phyloP scores from a whole-genome alignment of 2,888 invertebrate genomes.

The Hyalella azteca region DNA sequence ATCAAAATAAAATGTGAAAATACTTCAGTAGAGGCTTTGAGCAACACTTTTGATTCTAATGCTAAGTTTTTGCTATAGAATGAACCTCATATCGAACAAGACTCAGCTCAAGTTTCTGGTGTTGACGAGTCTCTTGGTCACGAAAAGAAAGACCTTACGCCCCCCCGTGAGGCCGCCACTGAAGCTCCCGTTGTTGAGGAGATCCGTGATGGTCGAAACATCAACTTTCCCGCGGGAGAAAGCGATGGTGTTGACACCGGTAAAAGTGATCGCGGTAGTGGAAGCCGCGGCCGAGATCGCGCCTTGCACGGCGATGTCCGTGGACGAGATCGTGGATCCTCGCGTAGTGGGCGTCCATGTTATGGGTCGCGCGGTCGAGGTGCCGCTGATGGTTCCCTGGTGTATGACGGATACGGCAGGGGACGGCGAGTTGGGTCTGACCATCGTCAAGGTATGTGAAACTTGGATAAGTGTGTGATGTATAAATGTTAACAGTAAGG shows the following conservation, averaged over 20 bases:
- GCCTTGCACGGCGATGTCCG: too few relatives aligned
- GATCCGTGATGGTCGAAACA: background rate
- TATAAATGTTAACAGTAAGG: too few relatives aligned
- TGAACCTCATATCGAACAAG: conserved; percentile 14
- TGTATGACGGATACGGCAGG: background rate
- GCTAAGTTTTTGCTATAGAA: background rate
- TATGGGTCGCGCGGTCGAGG: background rate
- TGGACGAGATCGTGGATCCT: background rate
- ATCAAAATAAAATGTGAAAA: too few relatives aligned
- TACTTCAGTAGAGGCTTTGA: too few relatives aligned
- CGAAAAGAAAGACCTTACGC: background rate
- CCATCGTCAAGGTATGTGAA: too few relatives aligned
- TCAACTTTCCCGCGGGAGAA: background rate
- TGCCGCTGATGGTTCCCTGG: background rate
- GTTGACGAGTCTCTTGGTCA: background rate
- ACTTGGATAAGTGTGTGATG: too few relatives aligned
- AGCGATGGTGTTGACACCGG: background rate
- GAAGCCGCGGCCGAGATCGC: background rate
- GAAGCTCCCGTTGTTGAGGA: background rate
- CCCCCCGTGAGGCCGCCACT: background rate
- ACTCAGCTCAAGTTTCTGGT: background rate
- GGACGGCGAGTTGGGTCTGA: background rate
- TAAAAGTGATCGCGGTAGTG: background rate
- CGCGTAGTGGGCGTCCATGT: background rate
- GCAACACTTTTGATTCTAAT: background rate